These are phyloP conservation scores for Zosterops japonicus DNA, from an alignment of 2,113 vertebrate genomes.

Conservation along the genomic window DNA sequence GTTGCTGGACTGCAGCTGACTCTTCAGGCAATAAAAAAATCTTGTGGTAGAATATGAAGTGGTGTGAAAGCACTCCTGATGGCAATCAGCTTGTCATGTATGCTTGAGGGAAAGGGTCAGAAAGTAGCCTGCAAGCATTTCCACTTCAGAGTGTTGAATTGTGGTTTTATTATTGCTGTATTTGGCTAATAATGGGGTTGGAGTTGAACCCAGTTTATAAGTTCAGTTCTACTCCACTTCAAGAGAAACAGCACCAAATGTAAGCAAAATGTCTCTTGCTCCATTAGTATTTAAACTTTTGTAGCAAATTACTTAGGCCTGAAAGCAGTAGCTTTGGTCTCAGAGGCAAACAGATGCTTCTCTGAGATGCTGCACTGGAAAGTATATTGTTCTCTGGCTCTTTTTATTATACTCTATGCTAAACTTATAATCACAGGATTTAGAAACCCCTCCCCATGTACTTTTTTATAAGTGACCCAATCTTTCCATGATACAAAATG, in stretches of 20 bases:
- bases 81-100: neutral
- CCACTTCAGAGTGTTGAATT: fast-evolving
- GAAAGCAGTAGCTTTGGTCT: neutral
- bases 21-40: neutral
- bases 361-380: neutral
- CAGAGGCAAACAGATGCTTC: neutral
- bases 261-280: neutral
- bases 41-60: neutral
- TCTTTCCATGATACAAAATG: neutral
- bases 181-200: neutral
- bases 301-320: neutral
- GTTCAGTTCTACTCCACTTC: neutral
- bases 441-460: neutral
- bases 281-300: neutral
- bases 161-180: neutral
- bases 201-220: neutral
- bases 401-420: neutral
- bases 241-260: neutral
- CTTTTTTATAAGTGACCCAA: neutral
- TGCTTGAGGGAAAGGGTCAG: neutral
- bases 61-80: neutral
- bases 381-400: neutral
- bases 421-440: neutral
- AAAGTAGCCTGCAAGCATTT: neutral
- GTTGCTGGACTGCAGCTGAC: neutral